These are phyloP conservation scores for Hemicrepidius hirtus DNA, from an alignment of 2,888 invertebrate species.

Conservation along the genomic window DNA sequence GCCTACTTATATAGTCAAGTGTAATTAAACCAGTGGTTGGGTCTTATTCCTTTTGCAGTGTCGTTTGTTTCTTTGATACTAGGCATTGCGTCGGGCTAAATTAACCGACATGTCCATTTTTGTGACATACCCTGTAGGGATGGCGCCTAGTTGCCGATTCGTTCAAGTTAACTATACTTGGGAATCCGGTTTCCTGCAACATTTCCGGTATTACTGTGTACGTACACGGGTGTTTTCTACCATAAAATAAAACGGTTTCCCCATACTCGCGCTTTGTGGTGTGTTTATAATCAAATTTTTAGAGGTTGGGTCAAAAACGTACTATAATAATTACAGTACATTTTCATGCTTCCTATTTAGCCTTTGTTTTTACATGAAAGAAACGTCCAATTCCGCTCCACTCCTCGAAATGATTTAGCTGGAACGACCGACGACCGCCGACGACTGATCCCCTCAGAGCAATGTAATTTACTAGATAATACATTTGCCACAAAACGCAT, in stretches of 20 bases:
- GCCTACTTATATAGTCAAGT: constrained; percentile 11
- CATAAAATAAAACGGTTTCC: not conserved
- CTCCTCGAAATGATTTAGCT: constrained; percentile 3
- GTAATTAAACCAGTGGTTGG: constrained; percentile 16
- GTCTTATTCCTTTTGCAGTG: not conserved
- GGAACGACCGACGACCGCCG: not conserved
- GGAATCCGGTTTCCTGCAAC: constrained; percentile 41
- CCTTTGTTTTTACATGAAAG: no score
- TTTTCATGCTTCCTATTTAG: no score
- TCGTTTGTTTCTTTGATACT: not conserved
- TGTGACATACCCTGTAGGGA: constrained; percentile 46
- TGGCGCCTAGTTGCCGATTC: constrained; percentile 38
- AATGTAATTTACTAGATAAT: constrained; percentile 16
- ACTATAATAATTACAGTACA: no score
- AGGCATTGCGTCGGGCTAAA: not conserved
- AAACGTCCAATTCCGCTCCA: not conserved
- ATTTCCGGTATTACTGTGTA: constrained; percentile 43
- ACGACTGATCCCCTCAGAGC: not conserved
- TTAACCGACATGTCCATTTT: constrained; percentile 43
- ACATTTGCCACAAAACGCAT: constrained; percentile 15
- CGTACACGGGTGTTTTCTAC: constrained; percentile 10
- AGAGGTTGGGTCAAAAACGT: no score
- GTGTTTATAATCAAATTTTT: no score
- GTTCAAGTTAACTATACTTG: constrained; percentile 37
- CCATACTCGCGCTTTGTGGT: no score